Evolutionary conservation across 2,888 invertebrate genomes (phyloP).

Genomic region (Punctoribates punctum): DNA sequence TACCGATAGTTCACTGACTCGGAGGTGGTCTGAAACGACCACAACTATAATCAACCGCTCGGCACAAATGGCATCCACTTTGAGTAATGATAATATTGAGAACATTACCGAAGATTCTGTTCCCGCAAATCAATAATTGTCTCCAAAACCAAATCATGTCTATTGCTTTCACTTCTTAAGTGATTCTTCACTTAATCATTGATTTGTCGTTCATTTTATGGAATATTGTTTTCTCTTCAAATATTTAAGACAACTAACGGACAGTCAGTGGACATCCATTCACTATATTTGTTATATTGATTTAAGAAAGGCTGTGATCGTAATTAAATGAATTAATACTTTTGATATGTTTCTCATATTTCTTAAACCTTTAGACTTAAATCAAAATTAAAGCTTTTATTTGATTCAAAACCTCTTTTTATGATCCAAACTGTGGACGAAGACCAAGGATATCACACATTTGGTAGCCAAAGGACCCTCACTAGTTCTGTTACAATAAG

Average conservation of each 20-base stretch:
- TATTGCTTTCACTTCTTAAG: not conserved
- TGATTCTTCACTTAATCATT: too few species aligned
- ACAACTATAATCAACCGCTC: conserved; percentile 37
- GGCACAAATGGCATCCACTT: not conserved
- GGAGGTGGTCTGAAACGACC: conserved; percentile 48
- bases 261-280: not conserved
- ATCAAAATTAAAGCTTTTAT: too few species aligned
- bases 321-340: not conserved
- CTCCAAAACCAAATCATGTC: not conserved
- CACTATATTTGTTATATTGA: not conserved
- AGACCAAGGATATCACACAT: too few species aligned
- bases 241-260: too few species aligned
- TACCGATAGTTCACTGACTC: conserved; percentile 44
- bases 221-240: too few species aligned
- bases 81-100: not conserved
- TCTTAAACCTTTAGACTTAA: too few species aligned
- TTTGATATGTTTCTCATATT: too few species aligned
- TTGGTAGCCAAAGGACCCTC: too few species aligned
- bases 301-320: conserved; percentile 10
- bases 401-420: too few species aligned
- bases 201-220: too few species aligned
- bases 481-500: too few species aligned
- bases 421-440: too few species aligned
- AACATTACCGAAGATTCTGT: not conserved
- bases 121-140: not conserved